phyloP scores from a whole-genome alignment of 1,140 invertebrate genomes.

The Drosophila truncata region DNA sequence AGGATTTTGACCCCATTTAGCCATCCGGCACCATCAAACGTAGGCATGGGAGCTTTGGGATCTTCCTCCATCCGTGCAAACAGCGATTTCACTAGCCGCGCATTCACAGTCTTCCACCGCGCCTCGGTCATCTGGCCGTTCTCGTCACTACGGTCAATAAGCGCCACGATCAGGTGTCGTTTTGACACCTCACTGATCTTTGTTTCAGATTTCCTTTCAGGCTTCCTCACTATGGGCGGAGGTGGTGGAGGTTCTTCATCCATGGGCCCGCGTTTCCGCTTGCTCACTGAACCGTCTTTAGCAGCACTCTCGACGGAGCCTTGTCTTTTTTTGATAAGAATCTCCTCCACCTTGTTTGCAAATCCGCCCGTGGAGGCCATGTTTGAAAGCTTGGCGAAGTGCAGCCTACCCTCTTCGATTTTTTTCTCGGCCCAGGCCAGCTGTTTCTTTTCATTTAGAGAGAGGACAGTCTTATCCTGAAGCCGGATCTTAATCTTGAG shows the following conservation, averaged over 20 bases:
- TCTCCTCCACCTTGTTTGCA: constrained; percentile 2
- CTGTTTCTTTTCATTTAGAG: background rate
- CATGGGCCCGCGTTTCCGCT: background rate
- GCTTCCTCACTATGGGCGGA: background rate
- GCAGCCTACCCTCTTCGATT: background rate
- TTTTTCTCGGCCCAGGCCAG: background rate
- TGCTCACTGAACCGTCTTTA: background rate
- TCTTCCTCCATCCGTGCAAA: background rate
- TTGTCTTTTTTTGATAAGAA: background rate
- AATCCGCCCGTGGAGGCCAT: background rate
- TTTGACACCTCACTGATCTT: background rate
- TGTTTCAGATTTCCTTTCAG: background rate
- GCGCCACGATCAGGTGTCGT: background rate
- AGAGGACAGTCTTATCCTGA: background rate
- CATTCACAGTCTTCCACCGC: background rate
- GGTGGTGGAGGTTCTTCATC: background rate
- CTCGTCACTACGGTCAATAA: background rate
- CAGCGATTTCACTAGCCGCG: background rate
- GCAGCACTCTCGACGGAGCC: background rate
- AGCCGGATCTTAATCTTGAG: background rate
- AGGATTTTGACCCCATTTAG: constrained; percentile 3
- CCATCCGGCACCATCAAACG: constrained; percentile 3
- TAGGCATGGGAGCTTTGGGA: background rate
- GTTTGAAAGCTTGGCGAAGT: background rate
- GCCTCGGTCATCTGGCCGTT: background rate